Base-by-base conservation (phyloP, 2,113 vertebrate genomes). In the Callorhinus ursinus region DNA sequence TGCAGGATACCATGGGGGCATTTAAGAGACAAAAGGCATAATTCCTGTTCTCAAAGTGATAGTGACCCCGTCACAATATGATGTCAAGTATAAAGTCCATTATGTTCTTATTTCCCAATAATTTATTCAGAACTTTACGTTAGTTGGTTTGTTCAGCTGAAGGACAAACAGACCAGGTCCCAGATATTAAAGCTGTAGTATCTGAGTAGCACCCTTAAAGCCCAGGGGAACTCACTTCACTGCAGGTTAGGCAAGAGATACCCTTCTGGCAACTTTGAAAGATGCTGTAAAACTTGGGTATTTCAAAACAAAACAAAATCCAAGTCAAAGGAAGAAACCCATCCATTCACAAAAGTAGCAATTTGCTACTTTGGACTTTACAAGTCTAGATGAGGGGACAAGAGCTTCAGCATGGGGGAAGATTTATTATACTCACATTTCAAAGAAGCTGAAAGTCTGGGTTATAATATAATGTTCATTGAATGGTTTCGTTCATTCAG, bases 211-310 rank as follows among this genome's bases (percentile, higher is more conserved):
- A 87, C 15, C 72, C 28, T 89, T 33, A 55, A 16, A 76, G 7
- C 14, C 36, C 14, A 4, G 0, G 18, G 63, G 6, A 13, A 53
- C 12, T 63, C 77, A 42, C 0, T 57, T 28, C 31, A 7, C 16
- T 42, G 21, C 13, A 7, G 26, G 33, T 39, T 33, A 8, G 6
- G 15, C 2, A 53, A 21, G 31, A 49, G 9, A 31, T 16, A 26
- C 1, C 4, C 18, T 6, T 53, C 26, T n/a, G 1, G 21, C 65
- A 3, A 22, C 46, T 81, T 92, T 21, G 22, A 69, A 49, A 57
- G 16, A 57, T 16, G 36, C 0, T n/a, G 9, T 51, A 46, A 15
- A 33, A 51, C 63, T 21, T 82, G 42, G 9, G 28, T 28, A 59
- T 69, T 31, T 2, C 12, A 49, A 77, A 82, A 76, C 24, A 31